Percentiles rank a stretch among this genome's conserved stretches.
These are phyloP conservation scores for Ptyas mucosa DNA, from an alignment of 2,113 vertebrate genomes.

Conservation along the genomic window DNA sequence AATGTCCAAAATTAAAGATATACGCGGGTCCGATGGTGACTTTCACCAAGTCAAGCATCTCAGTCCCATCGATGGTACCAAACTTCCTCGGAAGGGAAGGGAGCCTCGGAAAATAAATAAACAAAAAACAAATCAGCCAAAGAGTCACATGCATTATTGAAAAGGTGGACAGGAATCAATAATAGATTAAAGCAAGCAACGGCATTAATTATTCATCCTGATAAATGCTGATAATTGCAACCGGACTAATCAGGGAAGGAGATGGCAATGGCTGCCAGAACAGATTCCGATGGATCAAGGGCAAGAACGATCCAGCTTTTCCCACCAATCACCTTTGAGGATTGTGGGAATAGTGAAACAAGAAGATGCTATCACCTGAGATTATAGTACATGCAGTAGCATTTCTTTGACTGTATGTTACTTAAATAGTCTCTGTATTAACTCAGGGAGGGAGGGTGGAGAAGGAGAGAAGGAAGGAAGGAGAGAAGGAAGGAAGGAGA, in stretches of 20 bases:
- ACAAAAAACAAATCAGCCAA: neutral
- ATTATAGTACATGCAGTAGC: neutral
- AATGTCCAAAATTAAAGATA: neutral
- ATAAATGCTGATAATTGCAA: slow-evolving; percentile 20
- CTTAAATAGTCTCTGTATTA: neutral
- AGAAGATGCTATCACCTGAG: neutral
- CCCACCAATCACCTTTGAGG: neutral
- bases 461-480: no score
- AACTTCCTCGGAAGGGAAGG: neutral
- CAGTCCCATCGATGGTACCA: neutral
- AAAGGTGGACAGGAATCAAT: slow-evolving; percentile 1
- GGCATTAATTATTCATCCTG: slow-evolving; percentile 13
- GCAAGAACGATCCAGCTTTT: neutral
- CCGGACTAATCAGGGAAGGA: neutral
- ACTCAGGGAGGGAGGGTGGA: neutral
- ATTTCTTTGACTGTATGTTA: neutral
- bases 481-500: no score
- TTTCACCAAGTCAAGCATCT: neutral
- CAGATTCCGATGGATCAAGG: neutral
- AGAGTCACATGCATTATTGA: slow-evolving; percentile 4
- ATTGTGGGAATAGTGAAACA: neutral
- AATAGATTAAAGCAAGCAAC: slow-evolving; percentile 6
- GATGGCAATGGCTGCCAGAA: neutral
- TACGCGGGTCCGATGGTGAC: neutral
- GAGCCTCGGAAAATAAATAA: neutral